phyloP scores from a whole-genome alignment of 2,888 invertebrate genomes.

The Drosophila lacicola region DNA sequence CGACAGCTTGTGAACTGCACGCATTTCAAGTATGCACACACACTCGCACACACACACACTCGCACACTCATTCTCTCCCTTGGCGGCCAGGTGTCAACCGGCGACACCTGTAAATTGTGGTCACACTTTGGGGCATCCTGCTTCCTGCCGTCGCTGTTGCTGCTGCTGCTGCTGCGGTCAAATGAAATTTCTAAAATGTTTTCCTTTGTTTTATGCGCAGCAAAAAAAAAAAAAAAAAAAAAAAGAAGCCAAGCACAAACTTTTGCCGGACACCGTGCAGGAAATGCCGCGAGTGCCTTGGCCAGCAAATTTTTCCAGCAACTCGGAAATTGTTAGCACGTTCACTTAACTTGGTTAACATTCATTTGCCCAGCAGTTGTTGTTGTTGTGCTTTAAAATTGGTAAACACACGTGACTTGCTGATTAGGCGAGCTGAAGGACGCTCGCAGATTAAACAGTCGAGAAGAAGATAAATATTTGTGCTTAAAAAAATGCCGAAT shows the following conservation, averaged over 20 bases:
- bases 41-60: constrained; percentile 24
- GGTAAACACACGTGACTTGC: constrained; percentile 56
- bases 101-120: constrained; percentile 83
- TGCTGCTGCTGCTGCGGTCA: constrained; percentile 70
- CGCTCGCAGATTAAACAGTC: constrained; percentile 24
- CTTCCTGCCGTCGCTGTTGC: constrained; percentile 21
- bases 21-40: constrained; percentile 65
- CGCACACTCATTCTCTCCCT: neutral
- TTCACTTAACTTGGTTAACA: constrained; percentile 67
- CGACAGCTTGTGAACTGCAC: constrained; percentile 30
- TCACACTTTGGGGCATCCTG: constrained; percentile 38
- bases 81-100: constrained; percentile 69
- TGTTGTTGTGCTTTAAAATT: constrained; percentile 43
- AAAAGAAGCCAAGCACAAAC: constrained; percentile 11
- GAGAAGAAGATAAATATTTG: neutral
- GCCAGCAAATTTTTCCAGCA: constrained; percentile 49
- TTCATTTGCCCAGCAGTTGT: constrained; percentile 14
- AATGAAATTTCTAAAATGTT: constrained; percentile 80
- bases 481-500: too few relatives aligned
- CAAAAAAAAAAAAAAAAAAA: constrained; percentile 19
- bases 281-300: constrained; percentile 73
- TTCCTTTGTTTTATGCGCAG: constrained; percentile 79
- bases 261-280: constrained; percentile 47
- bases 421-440: constrained; percentile 53
- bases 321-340: constrained; percentile 81